Base-by-base conservation (phyloP, 2,888 invertebrate species). In the Hirtodrosophila cameraria region DNA sequence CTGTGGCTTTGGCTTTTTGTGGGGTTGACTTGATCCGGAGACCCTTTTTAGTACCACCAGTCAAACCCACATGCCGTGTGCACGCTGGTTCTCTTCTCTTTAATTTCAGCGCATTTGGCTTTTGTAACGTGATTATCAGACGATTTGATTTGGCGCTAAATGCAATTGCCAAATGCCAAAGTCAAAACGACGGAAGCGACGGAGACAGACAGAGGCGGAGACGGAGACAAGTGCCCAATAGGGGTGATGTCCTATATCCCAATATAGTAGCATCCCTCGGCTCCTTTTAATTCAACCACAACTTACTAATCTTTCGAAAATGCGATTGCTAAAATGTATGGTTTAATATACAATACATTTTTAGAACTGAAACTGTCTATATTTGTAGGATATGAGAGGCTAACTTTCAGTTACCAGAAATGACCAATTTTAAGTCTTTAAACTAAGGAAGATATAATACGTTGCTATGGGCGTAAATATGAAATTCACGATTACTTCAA, bases 101-200 rank as follows among this genome's bases (percentile, higher is more conserved):
- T 85, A 88, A 88, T 88, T 88, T 82, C 76, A 67, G 75, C 79
- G 71, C 86, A 88, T 86, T 89, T 89, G 88, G 89, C 90, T 89
- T 90, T 90, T 90, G 86, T 90, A 90, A 90, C 89, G 80, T 89
- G 90, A 90, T 90, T 90, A 90, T 89, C 89, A 78, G 87, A 84
- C 90, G 89, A 90, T 90, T 90, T 89, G 89, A 90, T 90, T 90
- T 90, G 88, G 86, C 88, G 87, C 87, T 87, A 86, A 88, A 88
- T 88, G 82, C 79, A 87, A 86, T 86, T 87, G 74, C 78, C 82
- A 75, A 83, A 85, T 73, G 78, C 71, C 82, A 73, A 83, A 87
- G 83, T 87, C 85, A 87, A n/a, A n/a, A 74, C 71, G 68, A 79
- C 75, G 71, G 70, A 72, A 76, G 27, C 68, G 43, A 35, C 20